Evolutionary conservation across 2,113 vertebrate species (phyloP), one percentile per base, ranked within the genome.

Genomic region (Melanerpes formicivorus): DNA sequence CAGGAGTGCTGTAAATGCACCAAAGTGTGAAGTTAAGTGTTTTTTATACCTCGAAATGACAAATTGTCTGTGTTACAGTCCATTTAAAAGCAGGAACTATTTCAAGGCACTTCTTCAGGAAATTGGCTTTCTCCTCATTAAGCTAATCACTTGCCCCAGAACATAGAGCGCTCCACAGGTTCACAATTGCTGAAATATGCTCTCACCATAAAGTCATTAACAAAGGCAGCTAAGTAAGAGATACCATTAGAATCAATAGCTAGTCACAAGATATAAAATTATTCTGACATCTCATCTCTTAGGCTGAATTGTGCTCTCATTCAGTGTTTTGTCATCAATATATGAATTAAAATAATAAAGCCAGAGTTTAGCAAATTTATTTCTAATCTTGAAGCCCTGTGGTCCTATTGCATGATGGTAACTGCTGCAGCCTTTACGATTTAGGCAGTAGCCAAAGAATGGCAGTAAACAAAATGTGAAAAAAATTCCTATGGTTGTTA

Each of bases 31-130:
- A 80, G 84, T 71, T 91, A 93, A 95, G 73, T 78, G 77, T 1
- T 5, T 90, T 87, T 86, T 80, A 40, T 86, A 84, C 50, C 32
- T 62, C 69, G 18, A 75, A 90, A 84, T 90, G 92, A 93, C 65
- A 94, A 93, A 93, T 80, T 67, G 70, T 44, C 65, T 62, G 26
- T 58, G 44, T 88, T 69, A 63, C 48, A 77, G 82, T 83, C 79
- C 48, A 82, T 85, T 90, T 91, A 94, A 95, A 94, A 94, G 92
- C 73, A 84, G 85, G 62, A 88, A 58, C 75, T 95, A 37, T 71
- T 71, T 62, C 71, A 83, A 88, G 54, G 40, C 48, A 67, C 44
- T 94, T 91, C 25, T 91, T 72, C 65, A 94, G 88, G 85, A 96
- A 91, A 95, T n/a, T 77, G 54, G 37, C 80, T 94, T 69, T 85